Evolutionary conservation across 1,140 invertebrate genomes (phyloP).

Genomic region (Drosophila watanabei): DNA sequence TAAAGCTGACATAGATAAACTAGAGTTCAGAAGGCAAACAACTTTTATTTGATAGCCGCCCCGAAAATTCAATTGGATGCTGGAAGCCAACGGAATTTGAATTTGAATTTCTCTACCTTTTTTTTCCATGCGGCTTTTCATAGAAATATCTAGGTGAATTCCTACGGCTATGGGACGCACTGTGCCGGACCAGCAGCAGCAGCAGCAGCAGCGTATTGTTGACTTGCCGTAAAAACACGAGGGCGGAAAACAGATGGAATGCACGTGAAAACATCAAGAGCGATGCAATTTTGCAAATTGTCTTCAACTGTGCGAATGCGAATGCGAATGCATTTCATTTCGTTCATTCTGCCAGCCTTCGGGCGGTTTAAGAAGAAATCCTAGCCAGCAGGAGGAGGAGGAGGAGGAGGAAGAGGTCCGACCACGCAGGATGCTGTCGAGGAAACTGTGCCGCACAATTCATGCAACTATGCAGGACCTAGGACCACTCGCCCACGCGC

Average conservation of each 20-base stretch:
- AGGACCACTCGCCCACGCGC: no score
- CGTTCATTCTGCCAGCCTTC: slow-evolving; percentile 20
- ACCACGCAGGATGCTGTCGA: slow-evolving; percentile 12
- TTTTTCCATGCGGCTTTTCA: background rate
- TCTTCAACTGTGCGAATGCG: slow-evolving; percentile 75
- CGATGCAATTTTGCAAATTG: slow-evolving; percentile 81
- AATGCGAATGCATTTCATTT: slow-evolving; percentile 73
- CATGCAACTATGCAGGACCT: slow-evolving; percentile 44
- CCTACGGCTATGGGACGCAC: slow-evolving; percentile 33
- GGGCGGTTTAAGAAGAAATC: slow-evolving; percentile 28
- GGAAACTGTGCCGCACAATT: slow-evolving; percentile 41
- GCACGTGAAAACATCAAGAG: slow-evolving; percentile 77
- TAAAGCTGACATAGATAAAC: slow-evolving; percentile 36
- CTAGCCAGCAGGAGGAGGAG: background rate
- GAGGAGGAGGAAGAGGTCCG: background rate
- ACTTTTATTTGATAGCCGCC: slow-evolving; percentile 31
- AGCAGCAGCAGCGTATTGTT: slow-evolving; percentile 54
- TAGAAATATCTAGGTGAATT: background rate
- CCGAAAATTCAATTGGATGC: slow-evolving; percentile 27
- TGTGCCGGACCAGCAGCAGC: slow-evolving; percentile 20
- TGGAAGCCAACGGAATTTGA: slow-evolving; percentile 11
- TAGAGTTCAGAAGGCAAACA: slow-evolving; percentile 36
- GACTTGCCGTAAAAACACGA: slow-evolving; percentile 72
- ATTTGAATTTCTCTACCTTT: slow-evolving; percentile 5
- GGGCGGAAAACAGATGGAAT: slow-evolving; percentile 59